phyloP scores from a whole-genome alignment of 1,140 invertebrate genomes.

The Microplitis mediator region DNA sequence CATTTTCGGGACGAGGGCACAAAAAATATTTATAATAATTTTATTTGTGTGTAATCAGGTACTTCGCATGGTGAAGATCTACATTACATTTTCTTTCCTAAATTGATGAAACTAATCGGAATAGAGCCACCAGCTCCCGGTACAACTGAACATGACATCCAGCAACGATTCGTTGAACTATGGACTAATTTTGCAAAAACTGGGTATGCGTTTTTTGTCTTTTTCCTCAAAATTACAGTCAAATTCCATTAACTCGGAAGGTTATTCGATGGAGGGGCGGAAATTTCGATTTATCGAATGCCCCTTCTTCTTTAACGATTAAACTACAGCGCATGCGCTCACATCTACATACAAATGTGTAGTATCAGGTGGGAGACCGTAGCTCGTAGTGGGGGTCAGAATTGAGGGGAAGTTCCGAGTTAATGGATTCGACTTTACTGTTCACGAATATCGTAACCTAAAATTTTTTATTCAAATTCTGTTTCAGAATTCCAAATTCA shows the following conservation, averaged over 20 bases:
- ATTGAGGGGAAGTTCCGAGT: too few species aligned
- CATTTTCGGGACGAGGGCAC: too few species aligned
- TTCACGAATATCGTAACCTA: too few species aligned
- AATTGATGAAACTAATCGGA: not conserved
- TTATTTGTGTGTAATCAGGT: slow-evolving; percentile 34
- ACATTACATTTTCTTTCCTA: slow-evolving; percentile 39
- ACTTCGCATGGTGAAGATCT: slow-evolving; percentile 45
- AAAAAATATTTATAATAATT: not conserved
- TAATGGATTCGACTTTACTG: not conserved
- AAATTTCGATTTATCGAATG: too few species aligned
- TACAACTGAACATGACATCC: slow-evolving; percentile 26
- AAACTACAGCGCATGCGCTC: too few species aligned
- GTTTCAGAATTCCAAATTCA: not conserved
- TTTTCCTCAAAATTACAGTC: not conserved
- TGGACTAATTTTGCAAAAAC: slow-evolving; percentile 57
- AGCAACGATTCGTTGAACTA: slow-evolving; percentile 45
- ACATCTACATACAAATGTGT: too few species aligned
- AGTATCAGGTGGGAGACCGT: too few species aligned
- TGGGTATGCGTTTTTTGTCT: slow-evolving; percentile 36
- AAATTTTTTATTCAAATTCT: too few species aligned
- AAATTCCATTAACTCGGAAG: too few species aligned
- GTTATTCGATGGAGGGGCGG: too few species aligned
- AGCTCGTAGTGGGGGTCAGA: too few species aligned
- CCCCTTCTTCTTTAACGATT: too few species aligned
- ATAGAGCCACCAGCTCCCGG: not conserved